Percentiles rank a stretch among this genome's conserved stretches.
These are phyloP conservation scores for Chaetodon trifasciatus DNA, from an alignment of 2,797 vertebrate genomes.

Conservation along the genomic window DNA sequence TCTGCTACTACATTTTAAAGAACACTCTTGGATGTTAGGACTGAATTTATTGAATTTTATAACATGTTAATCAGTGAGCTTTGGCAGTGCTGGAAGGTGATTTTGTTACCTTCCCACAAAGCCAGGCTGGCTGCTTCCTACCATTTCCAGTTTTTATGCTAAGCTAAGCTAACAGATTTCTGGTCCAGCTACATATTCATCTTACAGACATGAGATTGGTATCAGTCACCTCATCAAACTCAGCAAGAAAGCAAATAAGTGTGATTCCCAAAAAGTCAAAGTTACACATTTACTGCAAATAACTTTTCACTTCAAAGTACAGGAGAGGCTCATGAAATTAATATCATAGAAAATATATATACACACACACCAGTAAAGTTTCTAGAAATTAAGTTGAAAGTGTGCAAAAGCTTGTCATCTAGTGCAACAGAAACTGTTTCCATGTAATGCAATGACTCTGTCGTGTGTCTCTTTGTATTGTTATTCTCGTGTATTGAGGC, in stretches of 20 bases:
- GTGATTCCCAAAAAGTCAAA: neutral
- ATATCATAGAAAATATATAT: neutral
- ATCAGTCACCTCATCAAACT: no score
- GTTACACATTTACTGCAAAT: neutral
- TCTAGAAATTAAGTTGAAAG: neutral
- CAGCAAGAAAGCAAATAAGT: no score
- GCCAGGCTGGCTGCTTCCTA: neutral
- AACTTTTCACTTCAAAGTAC: neutral
- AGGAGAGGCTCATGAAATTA: neutral
- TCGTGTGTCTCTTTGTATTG: constrained; percentile 11
- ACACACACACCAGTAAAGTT: neutral
- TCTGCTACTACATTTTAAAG: no score
- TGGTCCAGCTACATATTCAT: no score
- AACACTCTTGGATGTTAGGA: no score
- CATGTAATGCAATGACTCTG: neutral
- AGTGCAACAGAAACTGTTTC: neutral
- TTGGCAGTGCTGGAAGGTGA: neutral
- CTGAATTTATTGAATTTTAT: no score
- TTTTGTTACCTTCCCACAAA: neutral
- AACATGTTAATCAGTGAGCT: neutral
- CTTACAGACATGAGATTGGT: neutral
- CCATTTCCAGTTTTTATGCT: neutral
- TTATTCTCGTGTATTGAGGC: neutral
- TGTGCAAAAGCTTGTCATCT: neutral
- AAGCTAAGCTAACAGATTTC: neutral